phyloP scores from a whole-genome alignment of 1,140 invertebrate species.

The Drosophila parabipectinata region DNA sequence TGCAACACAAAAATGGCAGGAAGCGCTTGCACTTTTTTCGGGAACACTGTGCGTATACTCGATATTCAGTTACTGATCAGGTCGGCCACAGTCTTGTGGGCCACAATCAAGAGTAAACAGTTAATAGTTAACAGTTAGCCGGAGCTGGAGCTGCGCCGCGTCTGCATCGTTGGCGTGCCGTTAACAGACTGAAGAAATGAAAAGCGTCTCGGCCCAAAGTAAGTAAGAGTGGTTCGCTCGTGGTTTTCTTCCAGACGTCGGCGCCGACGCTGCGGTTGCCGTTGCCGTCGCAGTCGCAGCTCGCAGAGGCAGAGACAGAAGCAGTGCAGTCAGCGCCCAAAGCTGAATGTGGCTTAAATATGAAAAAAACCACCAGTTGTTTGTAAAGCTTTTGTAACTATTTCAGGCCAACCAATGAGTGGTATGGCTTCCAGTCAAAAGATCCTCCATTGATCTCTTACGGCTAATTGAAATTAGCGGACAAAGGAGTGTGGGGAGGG shows the following conservation, averaged over 20 bases:
- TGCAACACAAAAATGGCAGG: constrained; percentile 8
- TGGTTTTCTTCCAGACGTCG: constrained; percentile 50
- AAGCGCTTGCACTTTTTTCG: constrained; percentile 22
- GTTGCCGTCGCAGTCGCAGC: constrained; percentile 1
- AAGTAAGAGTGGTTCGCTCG: constrained; percentile 71
- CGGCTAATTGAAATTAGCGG: constrained; percentile 24
- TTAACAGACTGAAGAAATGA: constrained; percentile 84
- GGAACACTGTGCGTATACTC: constrained; percentile 62
- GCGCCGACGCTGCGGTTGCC: neutral
- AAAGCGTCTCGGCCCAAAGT: constrained; percentile 77
- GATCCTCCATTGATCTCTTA: constrained; percentile 43
- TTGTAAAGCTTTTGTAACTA: constrained; percentile 32
- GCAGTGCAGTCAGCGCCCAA: constrained; percentile 10
- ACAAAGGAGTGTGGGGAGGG: neutral
- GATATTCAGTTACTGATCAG: constrained; percentile 25
- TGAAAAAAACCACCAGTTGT: neutral
- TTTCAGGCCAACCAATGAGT: constrained; percentile 45
- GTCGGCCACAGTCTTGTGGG: constrained; percentile 4
- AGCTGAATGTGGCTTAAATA: constrained; percentile 49
- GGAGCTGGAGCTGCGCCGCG: constrained; percentile 65
- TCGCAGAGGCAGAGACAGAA: neutral
- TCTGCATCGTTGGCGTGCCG: constrained; percentile 83
- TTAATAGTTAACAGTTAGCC: constrained; percentile 32
- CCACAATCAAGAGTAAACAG: constrained; percentile 1
- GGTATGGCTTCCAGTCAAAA: neutral